Conservation (phyloP, 2,888 invertebrate species). For the Drosophila multiciliata region DNA sequence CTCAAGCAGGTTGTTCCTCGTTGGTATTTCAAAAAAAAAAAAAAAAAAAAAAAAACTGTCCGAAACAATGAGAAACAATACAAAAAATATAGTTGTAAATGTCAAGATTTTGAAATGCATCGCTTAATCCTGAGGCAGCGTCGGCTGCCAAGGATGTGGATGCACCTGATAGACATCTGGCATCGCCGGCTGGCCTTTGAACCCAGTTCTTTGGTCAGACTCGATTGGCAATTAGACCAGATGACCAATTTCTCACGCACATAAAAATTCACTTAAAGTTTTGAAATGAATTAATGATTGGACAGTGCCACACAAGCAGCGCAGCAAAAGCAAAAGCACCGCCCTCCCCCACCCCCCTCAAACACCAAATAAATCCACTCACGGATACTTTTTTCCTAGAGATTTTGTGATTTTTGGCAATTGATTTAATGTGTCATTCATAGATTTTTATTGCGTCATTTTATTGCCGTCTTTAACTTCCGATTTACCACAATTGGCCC, state of each 20-base stretch:
- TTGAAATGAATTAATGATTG: slow-evolving; percentile 65
- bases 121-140: slow-evolving; percentile 58
- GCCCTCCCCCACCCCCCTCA: background rate
- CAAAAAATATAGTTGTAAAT: slow-evolving; percentile 68
- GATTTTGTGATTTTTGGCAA: slow-evolving; percentile 84
- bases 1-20: slow-evolving; percentile 35
- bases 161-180: slow-evolving; percentile 52
- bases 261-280: slow-evolving; percentile 73
- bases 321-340: background rate
- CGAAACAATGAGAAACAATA: slow-evolving; percentile 38
- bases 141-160: slow-evolving; percentile 14
- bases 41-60: slow-evolving; percentile 5
- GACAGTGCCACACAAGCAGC: slow-evolving; percentile 44
- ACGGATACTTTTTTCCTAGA: slow-evolving; percentile 50
- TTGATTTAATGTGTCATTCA: slow-evolving; percentile 86
- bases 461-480: slow-evolving; percentile 85
- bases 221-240: slow-evolving; percentile 60
- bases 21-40: slow-evolving; percentile 5
- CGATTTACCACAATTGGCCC: slow-evolving; percentile 85
- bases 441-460: slow-evolving; percentile 85
- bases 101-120: slow-evolving; percentile 78
- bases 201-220: background rate
- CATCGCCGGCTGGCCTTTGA: slow-evolving; percentile 49
- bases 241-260: slow-evolving; percentile 70
- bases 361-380: slow-evolving; percentile 62